phyloP scores from a whole-genome alignment of 2,888 invertebrate genomes.

The Tenthredo notha region DNA sequence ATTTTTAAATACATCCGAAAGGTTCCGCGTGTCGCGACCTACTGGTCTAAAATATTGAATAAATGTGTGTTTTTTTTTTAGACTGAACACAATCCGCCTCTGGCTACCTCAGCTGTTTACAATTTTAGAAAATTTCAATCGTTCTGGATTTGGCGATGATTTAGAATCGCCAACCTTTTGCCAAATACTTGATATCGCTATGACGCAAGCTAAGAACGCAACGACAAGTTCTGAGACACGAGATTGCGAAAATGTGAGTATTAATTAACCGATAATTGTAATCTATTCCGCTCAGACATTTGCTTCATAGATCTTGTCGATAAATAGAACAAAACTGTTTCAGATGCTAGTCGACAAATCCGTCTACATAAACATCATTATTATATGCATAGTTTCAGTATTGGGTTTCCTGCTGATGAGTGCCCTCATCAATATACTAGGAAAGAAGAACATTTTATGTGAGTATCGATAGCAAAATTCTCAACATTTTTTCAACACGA shows the following conservation, averaged over 20 bases:
- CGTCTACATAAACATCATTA: constrained; percentile 66
- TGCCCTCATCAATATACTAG: constrained; percentile 60
- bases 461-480: constrained; percentile 54
- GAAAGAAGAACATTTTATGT: constrained; percentile 66
- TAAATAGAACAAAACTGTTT: constrained; percentile 53
- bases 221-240: not conserved
- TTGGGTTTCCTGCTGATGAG: constrained; percentile 61
- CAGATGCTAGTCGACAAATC: constrained; percentile 60
- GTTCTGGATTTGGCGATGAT: constrained; percentile 42
- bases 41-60: no score
- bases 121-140: constrained; percentile 70
- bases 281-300: not conserved
- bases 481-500: no score
- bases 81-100: constrained; percentile 89
- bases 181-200: constrained; percentile 67
- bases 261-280: not conserved
- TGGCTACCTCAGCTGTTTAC: constrained; percentile 94
- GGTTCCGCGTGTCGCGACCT: not conserved
- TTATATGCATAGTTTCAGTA: constrained; percentile 60
- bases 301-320: not conserved
- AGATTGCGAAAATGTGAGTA: constrained; percentile 12
- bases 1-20: not conserved
- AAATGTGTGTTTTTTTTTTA: no score
- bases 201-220: not conserved
- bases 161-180: constrained; percentile 69